Evolutionary conservation across 1,140 invertebrate species (phyloP), one percentile per base, ranked within the genome.

Genomic region (Drosophila miranda): DNA sequence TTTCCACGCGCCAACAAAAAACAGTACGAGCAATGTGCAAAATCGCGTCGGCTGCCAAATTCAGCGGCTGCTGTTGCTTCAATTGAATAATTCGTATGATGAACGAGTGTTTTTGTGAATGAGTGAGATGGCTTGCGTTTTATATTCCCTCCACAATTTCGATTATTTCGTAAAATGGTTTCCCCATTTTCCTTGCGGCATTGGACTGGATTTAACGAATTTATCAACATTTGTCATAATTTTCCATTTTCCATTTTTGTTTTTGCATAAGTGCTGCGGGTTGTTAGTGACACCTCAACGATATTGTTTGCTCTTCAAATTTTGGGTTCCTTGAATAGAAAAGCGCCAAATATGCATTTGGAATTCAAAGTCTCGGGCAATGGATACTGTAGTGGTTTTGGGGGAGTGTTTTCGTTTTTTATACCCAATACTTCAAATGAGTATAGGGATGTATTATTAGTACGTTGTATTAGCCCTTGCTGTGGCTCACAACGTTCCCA

Each of bases 61-160:
- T 72, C 80, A 83, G 81, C 63, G 50, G 53, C 66, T 73, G 63
- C 60, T 70, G 76, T 49, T 71, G 78, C 78, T 77, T 77, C 73
- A 86, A 86, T 84, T 80, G 73, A 84, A 84, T 84, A 84, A 86
- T 84, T 77, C 75, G 71, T 58, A 59, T 73, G 68, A 75, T 69
- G 55, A 50, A 56, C 56, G 61, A 77, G 68, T 57, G 42, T 73
- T 46, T 67, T 77, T 60, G 58, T 51, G 42, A 44, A 21, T 19
- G 19, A 28, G 34, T 21, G 42, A 53, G 45, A 38, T 45, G 53
- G 78, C 69, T 70, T 75, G 79, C 69, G 57, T 82, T 82, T 82
- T 82, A 82, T 82, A 69, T 75, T 64, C 75, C 59, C 61, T 78
- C 61, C 52, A 55, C 54, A 50, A 30, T 66, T 83, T 75, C 60